Evolutionary conservation across 1,140 invertebrate genomes (phyloP).

Genomic region (Meloidogyne chitwoodi): DNA sequence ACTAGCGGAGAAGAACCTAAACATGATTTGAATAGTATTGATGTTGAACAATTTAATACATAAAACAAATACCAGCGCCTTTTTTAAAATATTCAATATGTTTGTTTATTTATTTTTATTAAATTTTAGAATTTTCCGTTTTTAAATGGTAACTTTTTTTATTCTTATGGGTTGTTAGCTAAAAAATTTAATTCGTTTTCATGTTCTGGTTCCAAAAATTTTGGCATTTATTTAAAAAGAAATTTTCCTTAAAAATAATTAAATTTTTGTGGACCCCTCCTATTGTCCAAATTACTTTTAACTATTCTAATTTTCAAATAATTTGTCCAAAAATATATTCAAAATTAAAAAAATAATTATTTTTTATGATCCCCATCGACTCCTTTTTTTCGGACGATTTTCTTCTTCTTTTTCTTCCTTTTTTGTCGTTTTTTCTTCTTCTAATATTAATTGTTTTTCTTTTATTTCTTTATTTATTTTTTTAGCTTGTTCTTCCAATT

Average conservation of each 20-base stretch:
- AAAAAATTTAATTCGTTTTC: too few relatives aligned
- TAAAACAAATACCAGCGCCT: neutral
- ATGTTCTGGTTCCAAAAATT: too few relatives aligned
- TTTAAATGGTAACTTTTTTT: too few relatives aligned
- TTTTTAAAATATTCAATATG: neutral
- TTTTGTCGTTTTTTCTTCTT: neutral
- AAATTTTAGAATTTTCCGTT: too few relatives aligned
- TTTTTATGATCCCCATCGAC: neutral
- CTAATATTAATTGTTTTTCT: neutral
- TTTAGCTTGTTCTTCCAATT: slow-evolving; percentile 37
- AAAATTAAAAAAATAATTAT: neutral
- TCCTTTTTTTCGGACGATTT: neutral
- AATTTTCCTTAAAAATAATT: too few relatives aligned
- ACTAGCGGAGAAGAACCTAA: neutral
- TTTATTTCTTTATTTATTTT: slow-evolving; percentile 21
- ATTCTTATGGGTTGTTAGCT: too few relatives aligned
- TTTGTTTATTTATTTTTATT: too few relatives aligned
- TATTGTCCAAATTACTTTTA: too few relatives aligned
- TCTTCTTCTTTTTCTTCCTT: neutral
- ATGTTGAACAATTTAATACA: neutral
- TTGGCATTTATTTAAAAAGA: too few relatives aligned
- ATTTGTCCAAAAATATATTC: neutral
- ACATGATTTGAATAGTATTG: neutral
- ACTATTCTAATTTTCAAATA: too few relatives aligned
- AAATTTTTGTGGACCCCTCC: too few relatives aligned